phyloP scores from a whole-genome alignment of 2,113 vertebrate genomes.

The Chionomys nivalis region DNA sequence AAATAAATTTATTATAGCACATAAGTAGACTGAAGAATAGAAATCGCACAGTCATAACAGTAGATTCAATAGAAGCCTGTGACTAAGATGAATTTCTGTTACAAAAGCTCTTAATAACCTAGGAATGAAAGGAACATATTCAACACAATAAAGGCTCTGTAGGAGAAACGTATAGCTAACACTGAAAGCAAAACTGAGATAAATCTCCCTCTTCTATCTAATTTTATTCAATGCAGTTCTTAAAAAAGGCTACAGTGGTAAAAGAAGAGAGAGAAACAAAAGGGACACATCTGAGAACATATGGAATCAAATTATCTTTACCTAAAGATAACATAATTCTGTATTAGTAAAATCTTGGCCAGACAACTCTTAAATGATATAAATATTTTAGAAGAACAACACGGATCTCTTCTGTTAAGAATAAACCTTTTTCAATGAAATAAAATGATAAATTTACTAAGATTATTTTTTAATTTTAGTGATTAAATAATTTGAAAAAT shows the following conservation, averaged over 20 bases:
- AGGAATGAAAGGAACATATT: background rate
- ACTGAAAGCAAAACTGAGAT: background rate
- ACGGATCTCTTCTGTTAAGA: background rate
- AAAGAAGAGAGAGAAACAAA: background rate
- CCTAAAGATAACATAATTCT: background rate
- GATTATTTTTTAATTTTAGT: background rate
- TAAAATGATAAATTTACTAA: background rate
- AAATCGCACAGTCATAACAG: background rate
- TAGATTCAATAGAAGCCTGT: background rate
- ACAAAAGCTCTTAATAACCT: background rate
- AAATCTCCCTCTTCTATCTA: background rate
- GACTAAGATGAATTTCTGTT: background rate
- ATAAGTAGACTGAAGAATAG: background rate
- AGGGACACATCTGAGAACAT: background rate
- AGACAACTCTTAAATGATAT: background rate
- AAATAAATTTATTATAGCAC: background rate
- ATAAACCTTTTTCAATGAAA: background rate
- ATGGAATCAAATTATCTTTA: background rate
- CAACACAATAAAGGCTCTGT: background rate
- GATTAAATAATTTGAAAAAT: background rate
- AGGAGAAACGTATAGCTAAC: background rate
- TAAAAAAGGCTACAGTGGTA: background rate
- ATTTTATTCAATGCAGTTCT: background rate
- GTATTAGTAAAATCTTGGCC: background rate
- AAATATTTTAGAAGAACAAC: background rate